Evolutionary conservation across 2,888 invertebrate species (phyloP), one percentile per base, ranked within the genome.

Genomic region (Zeuzera pyrina): DNA sequence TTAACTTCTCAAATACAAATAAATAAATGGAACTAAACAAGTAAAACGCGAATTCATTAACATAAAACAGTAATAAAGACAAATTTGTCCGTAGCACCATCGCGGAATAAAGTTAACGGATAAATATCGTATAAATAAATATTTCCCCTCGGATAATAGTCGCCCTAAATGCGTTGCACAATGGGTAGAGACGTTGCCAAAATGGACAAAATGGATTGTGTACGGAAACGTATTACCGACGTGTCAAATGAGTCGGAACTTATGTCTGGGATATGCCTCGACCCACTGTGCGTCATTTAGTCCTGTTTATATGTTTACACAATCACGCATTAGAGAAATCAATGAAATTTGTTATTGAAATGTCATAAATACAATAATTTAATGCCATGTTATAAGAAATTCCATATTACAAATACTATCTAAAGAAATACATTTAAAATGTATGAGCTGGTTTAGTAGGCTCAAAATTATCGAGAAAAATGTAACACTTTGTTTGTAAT

Each of bases 231-330:
- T 58, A 65, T 61, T 56, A 57, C 47, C 43, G 51, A 54, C 52
- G 59, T 48, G 62, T 57, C 49, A 66, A 71, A 71, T 71, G 70
- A 70, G 36, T 42, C 52, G 55, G 65, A 73, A 71, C 71, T 61
- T 56, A 54, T 55, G 57, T 50, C 40, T 38, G 49, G 31, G 29
- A 32, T 46, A 42, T 36, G 36, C 31, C 35, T 36, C 41, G 42
- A 39, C 49, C 49, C 46, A 46, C 48, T 46, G 50, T 47, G 53
- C 48, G 37, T 43, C 48, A 45, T 49, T 57, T 52, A 55, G 52
- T 57, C 52, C 55, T 60, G 50, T 60, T 55, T 57, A 52, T 53
- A 42, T 52, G 49, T 57, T 59, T 54, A 42, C 36, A 36, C 33
- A 25, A 12, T 12, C 5, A 11, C 25, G 11, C n/a, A n/a, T n/a